Percentiles rank a stretch among this genome's conserved stretches.
These are phyloP conservation scores for Rousettus leschenaultii DNA, from an alignment of 2,113 vertebrate species.

Conservation along the genomic window DNA sequence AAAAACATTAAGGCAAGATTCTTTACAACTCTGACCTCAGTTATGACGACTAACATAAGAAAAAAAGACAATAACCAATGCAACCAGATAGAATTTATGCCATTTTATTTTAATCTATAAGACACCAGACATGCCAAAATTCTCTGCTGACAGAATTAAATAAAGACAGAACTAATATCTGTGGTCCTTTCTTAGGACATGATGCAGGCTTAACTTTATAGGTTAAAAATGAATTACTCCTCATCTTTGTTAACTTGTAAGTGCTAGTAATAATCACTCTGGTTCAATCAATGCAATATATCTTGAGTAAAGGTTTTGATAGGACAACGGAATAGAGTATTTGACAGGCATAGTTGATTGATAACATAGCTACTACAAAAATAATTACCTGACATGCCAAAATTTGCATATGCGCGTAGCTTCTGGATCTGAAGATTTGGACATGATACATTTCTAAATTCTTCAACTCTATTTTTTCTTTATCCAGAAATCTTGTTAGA, in stretches of 20 bases:
- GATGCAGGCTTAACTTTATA: neutral
- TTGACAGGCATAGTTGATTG: neutral
- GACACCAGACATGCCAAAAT: neutral
- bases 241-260: neutral
- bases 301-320: neutral
- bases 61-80: neutral
- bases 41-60: neutral
- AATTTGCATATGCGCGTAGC: neutral
- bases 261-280: neutral
- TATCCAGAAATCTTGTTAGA: neutral
- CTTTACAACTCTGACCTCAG: neutral
- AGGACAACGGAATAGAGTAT: neutral
- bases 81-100: neutral
- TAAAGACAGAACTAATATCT: neutral
- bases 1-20: neutral
- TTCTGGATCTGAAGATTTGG: neutral
- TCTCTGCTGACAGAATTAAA: neutral
- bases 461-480: neutral
- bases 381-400: neutral
- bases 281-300: neutral
- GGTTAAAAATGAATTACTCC: neutral
- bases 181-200: neutral
- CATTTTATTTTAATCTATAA: neutral
- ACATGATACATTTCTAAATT: neutral
- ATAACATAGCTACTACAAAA: neutral